These are phyloP conservation scores for Lepidurus apus DNA, from an alignment of 1,140 invertebrate species.

Conservation along the genomic window DNA sequence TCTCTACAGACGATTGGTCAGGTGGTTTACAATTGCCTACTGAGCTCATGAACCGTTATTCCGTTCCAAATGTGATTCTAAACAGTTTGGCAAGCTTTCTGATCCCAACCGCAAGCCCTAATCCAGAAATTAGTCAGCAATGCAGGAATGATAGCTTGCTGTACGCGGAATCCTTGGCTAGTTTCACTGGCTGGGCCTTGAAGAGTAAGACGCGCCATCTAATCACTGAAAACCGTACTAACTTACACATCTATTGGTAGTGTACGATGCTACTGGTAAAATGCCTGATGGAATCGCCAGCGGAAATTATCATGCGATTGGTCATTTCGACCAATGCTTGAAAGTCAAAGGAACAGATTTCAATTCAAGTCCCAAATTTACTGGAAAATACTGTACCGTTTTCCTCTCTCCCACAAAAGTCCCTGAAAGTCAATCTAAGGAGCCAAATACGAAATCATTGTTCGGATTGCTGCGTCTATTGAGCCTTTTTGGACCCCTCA, in stretches of 20 bases:
- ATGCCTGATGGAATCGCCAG: background rate
- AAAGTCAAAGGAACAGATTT: background rate
- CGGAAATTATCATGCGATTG: constrained; percentile 18
- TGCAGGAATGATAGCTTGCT: background rate
- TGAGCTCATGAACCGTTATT: background rate
- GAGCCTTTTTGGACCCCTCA: constrained; percentile 13
- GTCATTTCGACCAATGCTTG: constrained; percentile 32
- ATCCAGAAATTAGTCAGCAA: background rate
- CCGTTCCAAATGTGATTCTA: background rate
- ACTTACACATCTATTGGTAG: background rate
- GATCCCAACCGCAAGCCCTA: background rate
- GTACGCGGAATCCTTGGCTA: background rate
- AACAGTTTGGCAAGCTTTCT: background rate
- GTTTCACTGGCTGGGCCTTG: background rate
- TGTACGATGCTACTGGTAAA: constrained; percentile 22
- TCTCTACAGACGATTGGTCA: background rate
- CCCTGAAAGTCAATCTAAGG: background rate
- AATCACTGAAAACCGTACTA: background rate
- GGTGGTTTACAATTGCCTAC: background rate
- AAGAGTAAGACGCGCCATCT: background rate
- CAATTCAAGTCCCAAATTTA: background rate
- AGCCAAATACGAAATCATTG: background rate
- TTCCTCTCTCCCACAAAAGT: background rate
- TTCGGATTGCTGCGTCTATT: constrained; percentile 17
- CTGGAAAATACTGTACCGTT: constrained; percentile 29